Evolutionary conservation across 2,113 vertebrate genomes (phyloP), one percentile per base, ranked within the genome.

Genomic region (Cettia cetti): DNA sequence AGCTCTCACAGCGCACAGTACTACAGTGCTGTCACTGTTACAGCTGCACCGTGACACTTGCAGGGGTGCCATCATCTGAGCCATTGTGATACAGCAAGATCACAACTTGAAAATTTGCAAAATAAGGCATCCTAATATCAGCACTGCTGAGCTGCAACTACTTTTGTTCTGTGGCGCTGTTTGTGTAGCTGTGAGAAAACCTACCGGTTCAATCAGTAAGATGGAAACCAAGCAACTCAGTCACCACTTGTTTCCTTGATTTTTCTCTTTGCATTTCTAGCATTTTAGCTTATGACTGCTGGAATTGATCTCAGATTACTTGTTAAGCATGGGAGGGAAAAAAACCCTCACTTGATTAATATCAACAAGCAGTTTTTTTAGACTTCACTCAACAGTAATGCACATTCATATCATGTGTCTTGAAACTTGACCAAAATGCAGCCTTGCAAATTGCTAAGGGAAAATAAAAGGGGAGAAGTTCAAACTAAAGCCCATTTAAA

Each of bases 401-500:
- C 63, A 53, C 70, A 76, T 89, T 95, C 66, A 63, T 89, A 60
- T 68, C 1, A 1, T 42, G 26, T 82, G 50, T 89, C 63, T 87
- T 84, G 42, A 76, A 91, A 87, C 45, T 86, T 81, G 57, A 89
- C 69, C 53, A 87, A 94, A 95, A 92, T 77, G 75, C 56, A 83
- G 52, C 68, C 26, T 93, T 89, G 64, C 64, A 70, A 15, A 17
- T 59, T 88, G 75, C 27, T 82, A 53, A 57, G 27, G 71, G 50
- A 85, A 76, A 79, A 85, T 17, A 17, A 89, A 94, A 94, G 59
- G 76, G 59, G 31, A 11, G 37, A 80, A 66, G 56, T 88, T 89
- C 68, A 78, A 94, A 87, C 63, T 80, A 47, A 96, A 95, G 87
- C 82, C 82, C 68, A 83, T 96, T 93, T 81, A 95, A 92, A 88